phyloP scores from a whole-genome alignment of 2,888 invertebrate species.

The Leptodirus hochenwartii region DNA sequence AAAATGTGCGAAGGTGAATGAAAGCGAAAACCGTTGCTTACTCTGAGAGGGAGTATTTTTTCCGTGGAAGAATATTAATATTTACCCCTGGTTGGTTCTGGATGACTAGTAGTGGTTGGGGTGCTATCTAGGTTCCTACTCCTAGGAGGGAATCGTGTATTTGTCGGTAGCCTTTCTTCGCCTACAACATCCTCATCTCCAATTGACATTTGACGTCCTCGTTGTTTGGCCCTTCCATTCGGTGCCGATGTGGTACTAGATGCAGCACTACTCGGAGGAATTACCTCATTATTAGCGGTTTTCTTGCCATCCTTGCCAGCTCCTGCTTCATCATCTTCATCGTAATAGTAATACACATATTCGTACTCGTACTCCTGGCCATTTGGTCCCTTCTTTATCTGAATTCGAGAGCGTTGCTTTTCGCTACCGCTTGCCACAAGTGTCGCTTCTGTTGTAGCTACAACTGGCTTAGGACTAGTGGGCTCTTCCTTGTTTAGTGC shows the following conservation, averaged over 20 bases:
- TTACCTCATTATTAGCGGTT: constrained; percentile 24
- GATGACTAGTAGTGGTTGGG: no score
- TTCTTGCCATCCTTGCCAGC: constrained; percentile 22
- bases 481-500: no score
- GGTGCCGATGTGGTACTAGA: constrained; percentile 26
- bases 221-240: constrained; percentile 31
- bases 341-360: constrained; percentile 80
- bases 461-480: constrained; percentile 35
- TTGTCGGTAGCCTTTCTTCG: constrained; percentile 53
- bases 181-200: constrained; percentile 32
- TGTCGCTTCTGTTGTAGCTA: constrained; percentile 29
- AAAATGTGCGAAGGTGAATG: no score
- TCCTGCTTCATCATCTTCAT: constrained; percentile 55
- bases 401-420: constrained; percentile 50
- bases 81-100: no score
- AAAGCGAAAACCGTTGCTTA: no score
- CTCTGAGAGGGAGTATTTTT: no score
- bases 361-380: constrained; percentile 85
- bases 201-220: constrained; percentile 20
- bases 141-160: constrained; percentile 69
- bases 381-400: constrained; percentile 76
- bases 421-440: constrained; percentile 47
- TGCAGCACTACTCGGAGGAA: constrained; percentile 39
- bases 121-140: constrained; percentile 37
- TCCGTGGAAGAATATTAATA: no score